A percentile compares a stretch with the other conserved stretches of the same genome.
Conservation (phyloP, 2,797 vertebrate species). For the Gallinago stenura region DNA sequence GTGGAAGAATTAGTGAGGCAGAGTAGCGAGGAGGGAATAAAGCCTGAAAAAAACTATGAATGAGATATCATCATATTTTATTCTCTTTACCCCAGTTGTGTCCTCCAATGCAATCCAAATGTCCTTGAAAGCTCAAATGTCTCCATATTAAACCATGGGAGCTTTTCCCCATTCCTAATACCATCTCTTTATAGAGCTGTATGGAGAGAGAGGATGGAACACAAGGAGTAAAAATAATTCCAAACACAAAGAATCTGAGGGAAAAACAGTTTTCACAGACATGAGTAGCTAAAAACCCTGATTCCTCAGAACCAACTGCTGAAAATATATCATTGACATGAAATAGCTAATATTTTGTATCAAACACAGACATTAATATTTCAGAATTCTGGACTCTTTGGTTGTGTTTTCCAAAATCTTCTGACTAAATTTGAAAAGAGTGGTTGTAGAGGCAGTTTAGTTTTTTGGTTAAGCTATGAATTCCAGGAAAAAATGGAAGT, state of each 20-base stretch:
- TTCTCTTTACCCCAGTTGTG: neutral
- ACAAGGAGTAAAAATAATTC: neutral
- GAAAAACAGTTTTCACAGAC: neutral
- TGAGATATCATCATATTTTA: neutral
- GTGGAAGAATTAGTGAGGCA: neutral
- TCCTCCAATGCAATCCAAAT: neutral
- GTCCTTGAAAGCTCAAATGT: accelerated
- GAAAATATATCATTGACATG: neutral
- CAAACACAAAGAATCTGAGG: neutral
- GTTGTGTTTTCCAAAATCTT: neutral
- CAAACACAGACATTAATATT: neutral
- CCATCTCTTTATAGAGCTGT: neutral
- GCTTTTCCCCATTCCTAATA: neutral
- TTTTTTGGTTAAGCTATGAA: neutral
- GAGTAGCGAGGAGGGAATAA: neutral
- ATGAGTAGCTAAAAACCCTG: accelerated
- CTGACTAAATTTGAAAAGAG: neutral
- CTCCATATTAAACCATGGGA: neutral
- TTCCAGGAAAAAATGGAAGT: neutral
- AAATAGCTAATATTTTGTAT: neutral
- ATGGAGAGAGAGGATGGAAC: neutral
- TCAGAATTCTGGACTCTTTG: neutral
- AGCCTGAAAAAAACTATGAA: neutral
- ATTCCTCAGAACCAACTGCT: neutral
- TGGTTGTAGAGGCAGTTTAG: neutral